Evolutionary conservation across 1,140 invertebrate species (phyloP).

Genomic region (Zaprionus lachaisei): DNA sequence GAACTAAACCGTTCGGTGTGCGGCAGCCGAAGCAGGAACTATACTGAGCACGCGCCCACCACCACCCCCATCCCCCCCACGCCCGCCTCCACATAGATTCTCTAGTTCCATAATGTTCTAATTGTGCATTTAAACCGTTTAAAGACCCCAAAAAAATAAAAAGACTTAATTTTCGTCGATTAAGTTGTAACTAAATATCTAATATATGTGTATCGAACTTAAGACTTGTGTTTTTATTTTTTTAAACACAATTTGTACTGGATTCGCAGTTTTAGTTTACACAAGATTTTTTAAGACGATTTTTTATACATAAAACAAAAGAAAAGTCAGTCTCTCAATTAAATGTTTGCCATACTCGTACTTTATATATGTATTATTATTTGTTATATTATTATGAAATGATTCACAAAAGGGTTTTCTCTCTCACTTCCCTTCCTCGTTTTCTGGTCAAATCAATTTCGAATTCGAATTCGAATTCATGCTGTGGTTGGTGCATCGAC

Average conservation of each 20-base stretch:
- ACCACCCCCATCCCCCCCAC: neutral
- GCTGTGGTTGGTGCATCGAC: neutral
- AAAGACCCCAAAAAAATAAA: conserved; percentile 21
- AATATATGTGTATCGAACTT: conserved; percentile 8
- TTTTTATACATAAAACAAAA: conserved; percentile 16
- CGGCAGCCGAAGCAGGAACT: neutral
- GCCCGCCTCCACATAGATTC: neutral
- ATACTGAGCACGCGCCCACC: neutral
- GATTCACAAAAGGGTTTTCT: neutral
- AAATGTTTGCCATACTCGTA: conserved; percentile 49
- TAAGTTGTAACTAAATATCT: conserved; percentile 26
- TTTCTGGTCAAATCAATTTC: neutral
- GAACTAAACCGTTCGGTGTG: neutral
- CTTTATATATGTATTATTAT: conserved; percentile 24
- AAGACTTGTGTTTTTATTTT: conserved; percentile 36
- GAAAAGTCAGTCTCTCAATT: conserved; percentile 32
- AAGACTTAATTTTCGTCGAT: conserved; percentile 20
- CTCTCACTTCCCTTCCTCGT: neutral
- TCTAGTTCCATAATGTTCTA: neutral
- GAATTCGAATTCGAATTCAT: conserved; percentile 6
- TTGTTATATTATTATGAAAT: conserved; percentile 8
- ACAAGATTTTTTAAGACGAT: conserved; percentile 9
- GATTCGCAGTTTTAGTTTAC: conserved; percentile 8
- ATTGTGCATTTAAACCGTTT: conserved; percentile 44
- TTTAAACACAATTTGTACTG: conserved; percentile 27